Conservation (phyloP, 2,113 vertebrate genomes). For the Enhydra lutris region DNA sequence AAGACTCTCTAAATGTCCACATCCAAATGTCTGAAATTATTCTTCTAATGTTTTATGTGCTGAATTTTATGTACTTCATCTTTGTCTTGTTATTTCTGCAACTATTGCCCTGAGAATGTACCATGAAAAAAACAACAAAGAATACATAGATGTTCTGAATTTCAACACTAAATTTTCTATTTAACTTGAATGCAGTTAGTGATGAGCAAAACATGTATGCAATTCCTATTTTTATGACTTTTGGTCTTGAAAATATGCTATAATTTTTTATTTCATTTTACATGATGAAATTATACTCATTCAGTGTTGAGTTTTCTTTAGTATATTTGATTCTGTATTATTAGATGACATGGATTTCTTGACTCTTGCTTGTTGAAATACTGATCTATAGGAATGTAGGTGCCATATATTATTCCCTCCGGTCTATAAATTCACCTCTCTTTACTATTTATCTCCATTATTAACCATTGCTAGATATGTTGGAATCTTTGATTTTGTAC, state of each 20-base stretch:
- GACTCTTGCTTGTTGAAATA: background rate
- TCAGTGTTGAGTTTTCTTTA: background rate
- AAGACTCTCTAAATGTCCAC: background rate
- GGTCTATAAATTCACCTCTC: background rate
- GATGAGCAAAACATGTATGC: background rate
- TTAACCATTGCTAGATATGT: background rate
- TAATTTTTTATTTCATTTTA: conserved; percentile 14
- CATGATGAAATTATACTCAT: background rate
- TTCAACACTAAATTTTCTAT: conserved; percentile 6
- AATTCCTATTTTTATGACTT: background rate
- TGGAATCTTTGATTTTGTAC: background rate
- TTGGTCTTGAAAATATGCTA: background rate
- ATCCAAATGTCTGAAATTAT: conserved; percentile 33
- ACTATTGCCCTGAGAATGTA: background rate
- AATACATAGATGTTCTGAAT: background rate
- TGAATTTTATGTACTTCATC: background rate
- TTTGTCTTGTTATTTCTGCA: conserved; percentile 14
- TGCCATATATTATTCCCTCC: background rate
- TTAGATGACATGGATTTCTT: background rate
- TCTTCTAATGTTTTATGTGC: background rate
- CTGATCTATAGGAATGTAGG: background rate
- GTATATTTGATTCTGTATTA: background rate
- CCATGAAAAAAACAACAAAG: background rate
- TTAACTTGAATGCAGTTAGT: background rate
- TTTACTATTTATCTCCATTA: background rate